These are phyloP conservation scores for Artibeus jamaicensis DNA, from an alignment of 2,797 vertebrate species.

Conservation along the genomic window DNA sequence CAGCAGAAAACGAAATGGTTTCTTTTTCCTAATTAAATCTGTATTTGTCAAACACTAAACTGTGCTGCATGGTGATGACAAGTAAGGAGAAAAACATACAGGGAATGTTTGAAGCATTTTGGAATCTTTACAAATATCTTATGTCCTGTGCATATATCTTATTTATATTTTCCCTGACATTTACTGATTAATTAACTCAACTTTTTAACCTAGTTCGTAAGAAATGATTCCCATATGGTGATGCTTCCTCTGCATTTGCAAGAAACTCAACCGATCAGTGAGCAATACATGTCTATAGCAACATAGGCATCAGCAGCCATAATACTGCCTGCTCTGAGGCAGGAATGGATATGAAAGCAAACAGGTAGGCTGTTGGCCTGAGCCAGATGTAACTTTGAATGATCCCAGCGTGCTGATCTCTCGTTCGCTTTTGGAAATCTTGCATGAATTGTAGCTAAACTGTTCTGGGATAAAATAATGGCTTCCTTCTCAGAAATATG, in stretches of 20 bases:
- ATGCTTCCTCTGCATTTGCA: background rate
- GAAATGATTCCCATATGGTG: background rate
- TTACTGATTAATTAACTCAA: background rate
- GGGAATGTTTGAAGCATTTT: background rate
- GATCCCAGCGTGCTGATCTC: background rate
- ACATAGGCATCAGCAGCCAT: background rate
- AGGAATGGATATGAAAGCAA: background rate
- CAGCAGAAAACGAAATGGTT: background rate
- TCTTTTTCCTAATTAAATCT: constrained; percentile 10
- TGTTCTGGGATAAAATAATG: background rate
- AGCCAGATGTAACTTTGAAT: background rate
- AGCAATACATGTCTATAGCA: background rate
- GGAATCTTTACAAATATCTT: background rate
- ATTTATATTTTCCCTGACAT: background rate
- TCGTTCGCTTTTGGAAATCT: background rate
- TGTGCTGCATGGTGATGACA: background rate
- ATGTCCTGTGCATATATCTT: background rate
- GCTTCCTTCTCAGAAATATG: background rate
- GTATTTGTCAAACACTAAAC: background rate
- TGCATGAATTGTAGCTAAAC: background rate
- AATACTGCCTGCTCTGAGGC: no score
- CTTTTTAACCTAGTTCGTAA: background rate
- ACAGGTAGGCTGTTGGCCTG: background rate
- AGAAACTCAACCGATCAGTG: background rate
- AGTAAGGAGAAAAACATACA: background rate